Percentiles rank a stretch among this genome's conserved stretches.
Conservation (phyloP, 2,113 vertebrate genomes). For the Sebastes schlegelii region DNA sequence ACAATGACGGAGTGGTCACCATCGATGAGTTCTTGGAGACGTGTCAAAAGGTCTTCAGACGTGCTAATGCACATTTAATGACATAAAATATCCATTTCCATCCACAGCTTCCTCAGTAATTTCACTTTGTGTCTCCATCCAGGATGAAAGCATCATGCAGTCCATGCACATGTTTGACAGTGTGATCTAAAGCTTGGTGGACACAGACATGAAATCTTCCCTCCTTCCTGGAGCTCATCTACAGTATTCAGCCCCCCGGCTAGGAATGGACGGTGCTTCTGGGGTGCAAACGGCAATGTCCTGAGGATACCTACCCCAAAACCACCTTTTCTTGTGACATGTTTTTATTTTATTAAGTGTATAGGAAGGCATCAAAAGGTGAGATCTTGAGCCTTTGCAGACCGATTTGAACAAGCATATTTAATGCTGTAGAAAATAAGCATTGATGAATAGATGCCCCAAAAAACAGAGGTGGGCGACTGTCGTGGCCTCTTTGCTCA, state of each 20-base stretch:
- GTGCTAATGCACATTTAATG: conserved; percentile 27
- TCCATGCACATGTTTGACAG: conserved; percentile 96
- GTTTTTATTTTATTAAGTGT: conserved; percentile 13
- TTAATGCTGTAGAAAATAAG: not conserved
- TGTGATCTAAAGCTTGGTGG: conserved; percentile 84
- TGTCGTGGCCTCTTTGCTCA: not conserved
- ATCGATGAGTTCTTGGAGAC: conserved; percentile 95
- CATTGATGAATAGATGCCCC: not conserved
- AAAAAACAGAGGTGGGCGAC: not conserved
- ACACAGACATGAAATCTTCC: not conserved
- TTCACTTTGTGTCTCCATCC: conserved; percentile 11
- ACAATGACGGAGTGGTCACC: conserved; percentile 94
- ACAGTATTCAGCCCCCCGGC: not conserved
- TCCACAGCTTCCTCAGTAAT: not conserved
- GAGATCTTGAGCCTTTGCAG: not conserved
- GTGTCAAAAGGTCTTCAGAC: conserved; percentile 85
- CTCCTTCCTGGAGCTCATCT: conserved; percentile 18
- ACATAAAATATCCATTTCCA: not conserved
- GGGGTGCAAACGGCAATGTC: not conserved
- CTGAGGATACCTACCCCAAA: not conserved
- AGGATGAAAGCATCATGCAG: conserved; percentile 96
- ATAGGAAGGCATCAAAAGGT: not conserved
- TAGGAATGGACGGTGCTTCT: not conserved
- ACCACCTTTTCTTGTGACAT: conserved; percentile 19
- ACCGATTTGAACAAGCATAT: not conserved